These are phyloP conservation scores for Sus cebifrons DNA, from an alignment of 2,797 vertebrate species.

Conservation along the genomic window DNA sequence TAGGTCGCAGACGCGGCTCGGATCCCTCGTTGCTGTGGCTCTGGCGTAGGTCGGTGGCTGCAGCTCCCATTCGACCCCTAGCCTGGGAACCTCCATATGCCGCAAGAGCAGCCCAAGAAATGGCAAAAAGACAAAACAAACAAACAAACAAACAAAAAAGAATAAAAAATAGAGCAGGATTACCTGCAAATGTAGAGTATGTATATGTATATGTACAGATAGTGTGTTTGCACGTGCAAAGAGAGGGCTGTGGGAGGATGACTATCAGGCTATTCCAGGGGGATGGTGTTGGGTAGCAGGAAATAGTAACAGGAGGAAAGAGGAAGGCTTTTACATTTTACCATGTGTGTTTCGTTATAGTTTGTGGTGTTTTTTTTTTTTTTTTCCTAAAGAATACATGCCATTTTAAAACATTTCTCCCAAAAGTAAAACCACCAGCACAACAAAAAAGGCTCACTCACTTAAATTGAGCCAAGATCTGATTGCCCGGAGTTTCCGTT, in stretches of 20 bases:
- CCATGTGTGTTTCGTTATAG: neutral
- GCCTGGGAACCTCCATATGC: too few relatives aligned
- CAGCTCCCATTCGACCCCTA: too few relatives aligned
- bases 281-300: neutral
- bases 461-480: neutral
- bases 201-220: neutral
- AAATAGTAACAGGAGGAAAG: neutral
- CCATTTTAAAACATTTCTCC: constrained; percentile 5
- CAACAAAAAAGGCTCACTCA: neutral
- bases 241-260: neutral
- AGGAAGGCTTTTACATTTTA: neutral
- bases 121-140: neutral
- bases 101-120: too few relatives aligned
- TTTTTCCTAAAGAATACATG: neutral
- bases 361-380: neutral
- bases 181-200: neutral
- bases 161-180: neutral
- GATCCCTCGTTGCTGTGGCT: too few relatives aligned
- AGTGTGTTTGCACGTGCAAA: neutral
- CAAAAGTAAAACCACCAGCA: neutral
- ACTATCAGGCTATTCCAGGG: neutral
- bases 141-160: too few relatives aligned
- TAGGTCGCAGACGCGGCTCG: too few relatives aligned
- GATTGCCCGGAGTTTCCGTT: neutral
- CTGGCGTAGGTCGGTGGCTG: too few relatives aligned